Base-by-base conservation (phyloP, 2,113 vertebrate genomes). In the Mungos mungo region DNA sequence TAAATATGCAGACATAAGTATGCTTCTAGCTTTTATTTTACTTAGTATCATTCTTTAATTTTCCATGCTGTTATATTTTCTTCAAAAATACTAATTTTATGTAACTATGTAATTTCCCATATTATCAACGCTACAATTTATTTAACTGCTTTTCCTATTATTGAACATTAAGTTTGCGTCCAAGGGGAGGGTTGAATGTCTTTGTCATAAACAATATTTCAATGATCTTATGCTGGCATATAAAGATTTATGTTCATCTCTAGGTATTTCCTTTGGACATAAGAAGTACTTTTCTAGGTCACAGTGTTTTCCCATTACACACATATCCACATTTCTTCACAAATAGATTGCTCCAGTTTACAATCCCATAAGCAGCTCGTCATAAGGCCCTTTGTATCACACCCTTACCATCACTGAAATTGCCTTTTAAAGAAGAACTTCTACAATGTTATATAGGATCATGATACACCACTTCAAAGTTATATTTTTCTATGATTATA, bases 131-230 rank as follows among this genome's bases (percentile, higher is more conserved):
- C 71, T 47, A n/a, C 0, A 76, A 57, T 54, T 93, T 77, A 35
- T 80, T 86, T 94, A 63, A 15, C 14, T 81, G 90, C 76, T 80
- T 81, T 33, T 15, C 41, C 80, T 45, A 14, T 80, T 85, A 71
- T 31, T 68, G 21, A 23, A 79, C 29, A 52, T 63, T 88, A 60
- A 54, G 19, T 16, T 82, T 81, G 23, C 89, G 6, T 91, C 3
- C 15, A 92, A 5, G 25, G 2, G 72, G 14, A 80, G 2, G 15
- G 3, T 54, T 74, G 47, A 38, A 29, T 41, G 7, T 19, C 21
- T 91, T 95, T 95, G 15, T 66, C 45, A 45, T 86, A 93, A 96
- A 69, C 54, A 89, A 41, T 33, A 88, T 84, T 71, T 96, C 14
- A 79, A 1, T 21, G 6, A 47, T 31, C 15, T 83, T 68, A 90